Evolutionary conservation across 2,888 invertebrate genomes (phyloP).

Genomic region (Chalcis sispes): DNA sequence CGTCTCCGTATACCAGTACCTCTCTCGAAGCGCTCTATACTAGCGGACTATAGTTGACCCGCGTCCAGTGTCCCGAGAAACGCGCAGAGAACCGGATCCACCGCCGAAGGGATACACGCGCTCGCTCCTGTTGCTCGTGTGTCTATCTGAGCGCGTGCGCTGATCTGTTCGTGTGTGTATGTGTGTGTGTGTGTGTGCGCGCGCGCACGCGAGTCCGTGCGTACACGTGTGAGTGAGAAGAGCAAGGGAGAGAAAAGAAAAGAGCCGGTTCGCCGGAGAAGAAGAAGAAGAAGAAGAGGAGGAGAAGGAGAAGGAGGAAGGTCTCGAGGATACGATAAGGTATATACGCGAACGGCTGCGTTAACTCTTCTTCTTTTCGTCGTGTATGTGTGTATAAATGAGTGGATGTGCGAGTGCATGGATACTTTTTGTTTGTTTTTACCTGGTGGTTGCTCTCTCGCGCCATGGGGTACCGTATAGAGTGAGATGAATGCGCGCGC

Average conservation of each 20-base stretch:
- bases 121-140: too few species aligned
- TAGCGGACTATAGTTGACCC: slow-evolving; percentile 32
- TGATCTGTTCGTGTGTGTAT: background rate
- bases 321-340: too few species aligned
- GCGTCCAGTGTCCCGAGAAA: slow-evolving; percentile 35
- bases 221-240: background rate
- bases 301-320: background rate
- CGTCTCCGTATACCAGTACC: background rate
- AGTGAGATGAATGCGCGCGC: background rate
- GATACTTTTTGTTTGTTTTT: slow-evolving; percentile 16
- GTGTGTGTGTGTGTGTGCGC: too few species aligned
- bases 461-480: background rate
- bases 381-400: background rate
- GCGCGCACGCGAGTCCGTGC: background rate
- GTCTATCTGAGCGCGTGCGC: background rate
- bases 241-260: background rate
- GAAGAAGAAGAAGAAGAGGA: background rate
- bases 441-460: background rate
- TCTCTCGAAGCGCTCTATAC: slow-evolving; percentile 5
- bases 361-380: too few species aligned
- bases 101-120: background rate
- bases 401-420: slow-evolving; percentile 14
- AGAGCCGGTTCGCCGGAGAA: background rate
- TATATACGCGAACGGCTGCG: too few species aligned
- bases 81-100: slow-evolving; percentile 48